Evolutionary conservation across 2,888 invertebrate genomes (phyloP), one percentile per base, ranked within the genome.

Genomic region (Limnephilus marmoratus): DNA sequence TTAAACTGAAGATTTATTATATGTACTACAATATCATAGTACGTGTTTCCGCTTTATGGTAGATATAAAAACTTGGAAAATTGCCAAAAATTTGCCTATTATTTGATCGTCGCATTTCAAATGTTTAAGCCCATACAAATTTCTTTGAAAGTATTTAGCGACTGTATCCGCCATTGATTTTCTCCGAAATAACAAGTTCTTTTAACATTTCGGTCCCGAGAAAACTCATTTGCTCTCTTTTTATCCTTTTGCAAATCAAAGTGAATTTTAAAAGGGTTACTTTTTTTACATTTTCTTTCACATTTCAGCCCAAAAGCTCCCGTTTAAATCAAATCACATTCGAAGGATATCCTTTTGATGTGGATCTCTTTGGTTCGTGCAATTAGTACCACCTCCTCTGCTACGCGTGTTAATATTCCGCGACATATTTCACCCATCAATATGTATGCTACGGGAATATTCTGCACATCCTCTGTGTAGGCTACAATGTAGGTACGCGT

Each of bases 301-400:
- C 82, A 86, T 86, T 86, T 86, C 86, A 86, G 41, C 37, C 86
- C n/a, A 13, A 45, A 86, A 45, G 45, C 45, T 13, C 45, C 68
- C 24, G 31, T 45, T 53, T 68, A 45, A 88, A 88, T 88, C 88
- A 88, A 88, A 88, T 53, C 88, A 88, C 68, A 88, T 49, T 88
- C 88, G 18, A 34, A 29, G 86, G 86, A 37, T 86, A 41, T 88
- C 88, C 68, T 68, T 88, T 88, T 88, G 88, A 88, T 88, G 88
- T 88, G 88, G 68, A 29, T 29, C 31, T 88, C 45, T 88, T 53
- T 88, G 88, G 88, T 68, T 53, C 88, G n/a, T 53, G 49, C 68
- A 88, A 88, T 88, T 88, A 88, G 88, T 53, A 68, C n/a, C 68
- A 18, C 85, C 82, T 82, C 82, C 13, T 34, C 15, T 31, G 31